Conservation (phyloP, 2,888 invertebrate species). For the Lasioglossum pauxillum region DNA sequence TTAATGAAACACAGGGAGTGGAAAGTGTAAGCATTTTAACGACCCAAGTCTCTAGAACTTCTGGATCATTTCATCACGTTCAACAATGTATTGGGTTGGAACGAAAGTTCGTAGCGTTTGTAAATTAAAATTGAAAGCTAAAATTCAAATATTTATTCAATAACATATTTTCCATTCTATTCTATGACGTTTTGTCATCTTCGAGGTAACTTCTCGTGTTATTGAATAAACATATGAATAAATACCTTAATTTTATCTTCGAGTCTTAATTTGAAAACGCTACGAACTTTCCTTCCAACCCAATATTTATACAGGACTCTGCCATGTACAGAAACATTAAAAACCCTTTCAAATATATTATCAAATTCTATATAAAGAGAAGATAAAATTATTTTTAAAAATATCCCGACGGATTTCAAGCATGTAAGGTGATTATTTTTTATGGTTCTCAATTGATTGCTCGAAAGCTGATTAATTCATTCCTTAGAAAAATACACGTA, state of each 20-base stretch:
- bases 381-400: not conserved
- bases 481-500: not conserved
- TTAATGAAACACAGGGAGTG: constrained; percentile 65
- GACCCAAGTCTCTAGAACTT: constrained; percentile 50
- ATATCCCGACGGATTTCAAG: not conserved
- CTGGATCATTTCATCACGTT: constrained; percentile 33
- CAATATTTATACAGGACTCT: not conserved
- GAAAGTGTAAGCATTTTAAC: constrained; percentile 64
- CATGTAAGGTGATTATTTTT: not conserved
- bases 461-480: not conserved
- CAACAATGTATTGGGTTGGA: not conserved
- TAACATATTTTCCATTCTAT: too few relatives aligned
- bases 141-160: too few relatives aligned
- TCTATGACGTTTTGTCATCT: too few relatives aligned
- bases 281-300: too few relatives aligned
- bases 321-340: not conserved
- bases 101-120: too few relatives aligned
- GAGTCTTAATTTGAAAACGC: too few relatives aligned
- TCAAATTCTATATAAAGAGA: not conserved
- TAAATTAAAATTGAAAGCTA: too few relatives aligned
- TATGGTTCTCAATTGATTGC: not conserved
- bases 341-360: not conserved
- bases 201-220: too few relatives aligned
- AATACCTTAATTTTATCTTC: too few relatives aligned
- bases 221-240: too few relatives aligned